Base-by-base conservation (phyloP, 30 jellyfish, hydroid and myxozoan species). In the Rhopilema esculentum region DNA sequence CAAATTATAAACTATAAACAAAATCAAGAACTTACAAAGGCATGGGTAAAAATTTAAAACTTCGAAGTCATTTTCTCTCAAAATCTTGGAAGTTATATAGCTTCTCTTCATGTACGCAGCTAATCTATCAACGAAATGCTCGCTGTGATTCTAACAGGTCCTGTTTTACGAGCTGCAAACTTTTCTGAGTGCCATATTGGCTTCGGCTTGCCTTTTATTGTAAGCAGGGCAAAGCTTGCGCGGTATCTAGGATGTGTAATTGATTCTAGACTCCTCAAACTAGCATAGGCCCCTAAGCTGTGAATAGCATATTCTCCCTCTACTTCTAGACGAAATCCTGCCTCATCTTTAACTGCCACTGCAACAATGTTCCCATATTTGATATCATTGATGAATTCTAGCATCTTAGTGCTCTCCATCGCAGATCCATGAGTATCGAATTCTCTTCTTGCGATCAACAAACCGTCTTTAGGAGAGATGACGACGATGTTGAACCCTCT, bases 181-280 rank as follows among this genome's bases (percentile, higher is more conserved):
- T 48, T 51, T 32, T 76, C 86, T 1, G 28, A 26, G 61, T 40
- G 61, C 86, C 86, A 76, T 18, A 15, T 24, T 4, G 86, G 86
- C 52, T 76, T 76, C 23, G 72, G 50, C 27, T 1, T 19, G 25
- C 86, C 75, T 51, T 76, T 76, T 49, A 21, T 65, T 0, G 86
- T 76, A 8, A 52, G 75, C 75, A 76, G 17, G 6, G 72, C 86
- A 29, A 48, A 65, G 26, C 62, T 0, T 27, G 24, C 8, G 25
- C 86, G 30, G 77, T 18, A 66, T 19, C 29, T 20, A 18, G 51
- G 50, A 32, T 23, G 1, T 0, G 0, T n/a, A 15, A 26, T 1
- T 19, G 33, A 0, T 4, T 32, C 19, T 2, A 16, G 20, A 16
- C 72, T 63, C 17, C n/a, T 7, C 29, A 63, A n/a, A 63, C 29